Evolutionary conservation across 1,140 invertebrate species (phyloP).

Genomic region (Drosophila murphyi): DNA sequence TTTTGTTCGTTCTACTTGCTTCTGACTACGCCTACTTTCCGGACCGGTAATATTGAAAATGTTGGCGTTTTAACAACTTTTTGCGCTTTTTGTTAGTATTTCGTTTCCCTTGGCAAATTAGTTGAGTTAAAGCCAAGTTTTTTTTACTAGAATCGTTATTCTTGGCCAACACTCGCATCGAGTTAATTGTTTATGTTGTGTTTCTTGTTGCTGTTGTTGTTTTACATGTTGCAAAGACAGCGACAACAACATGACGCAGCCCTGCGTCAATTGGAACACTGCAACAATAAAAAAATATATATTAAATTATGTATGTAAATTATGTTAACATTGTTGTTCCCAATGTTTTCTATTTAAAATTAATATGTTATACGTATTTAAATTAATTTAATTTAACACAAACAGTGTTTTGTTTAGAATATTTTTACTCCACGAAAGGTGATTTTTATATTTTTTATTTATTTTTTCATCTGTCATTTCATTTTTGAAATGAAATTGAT

Average conservation of each 20-base stretch:
- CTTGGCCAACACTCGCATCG: conserved; percentile 47
- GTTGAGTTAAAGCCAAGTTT: conserved; percentile 38
- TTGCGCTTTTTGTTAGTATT: conserved; percentile 22
- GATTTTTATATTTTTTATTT: no score
- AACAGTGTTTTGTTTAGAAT: no score
- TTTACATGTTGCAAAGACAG: conserved; percentile 48
- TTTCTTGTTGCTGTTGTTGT: conserved; percentile 44
- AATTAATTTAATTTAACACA: no score
- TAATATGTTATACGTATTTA: no score
- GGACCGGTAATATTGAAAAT: conserved; percentile 24
- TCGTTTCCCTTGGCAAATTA: conserved; percentile 53
- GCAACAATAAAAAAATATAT: conserved; percentile 1
- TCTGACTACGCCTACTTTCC: conserved; percentile 46
- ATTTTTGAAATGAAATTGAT: not conserved
- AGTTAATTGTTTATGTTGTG: conserved; percentile 19
- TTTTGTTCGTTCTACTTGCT: conserved; percentile 44
- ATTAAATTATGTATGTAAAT: not conserved
- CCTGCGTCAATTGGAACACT: conserved; percentile 41
- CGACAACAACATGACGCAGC: conserved; percentile 70
- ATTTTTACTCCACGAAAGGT: no score
- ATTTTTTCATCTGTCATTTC: not conserved
- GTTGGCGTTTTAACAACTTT: conserved; percentile 31
- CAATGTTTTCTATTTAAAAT: no score
- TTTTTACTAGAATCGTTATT: conserved; percentile 37
- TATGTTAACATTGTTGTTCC: no score